These are phyloP conservation scores for Lordiphosa collinella DNA, from an alignment of 1,140 invertebrate species.

Conservation along the genomic window DNA sequence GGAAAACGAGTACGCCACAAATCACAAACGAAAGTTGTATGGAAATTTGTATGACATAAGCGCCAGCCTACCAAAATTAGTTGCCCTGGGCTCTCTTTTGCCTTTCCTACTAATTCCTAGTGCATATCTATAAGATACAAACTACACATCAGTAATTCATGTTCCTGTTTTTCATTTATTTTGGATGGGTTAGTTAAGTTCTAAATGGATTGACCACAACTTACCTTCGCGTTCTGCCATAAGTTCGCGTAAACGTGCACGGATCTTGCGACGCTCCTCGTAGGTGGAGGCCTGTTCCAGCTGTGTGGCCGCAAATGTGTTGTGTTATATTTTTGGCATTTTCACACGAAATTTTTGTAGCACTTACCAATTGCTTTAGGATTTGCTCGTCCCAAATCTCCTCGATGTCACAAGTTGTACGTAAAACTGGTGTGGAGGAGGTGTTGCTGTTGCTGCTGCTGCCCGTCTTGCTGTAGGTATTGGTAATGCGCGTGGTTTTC, in stretches of 20 bases:
- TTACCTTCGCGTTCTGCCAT: conserved; percentile 90
- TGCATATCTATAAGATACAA: not conserved
- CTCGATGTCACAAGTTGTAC: conserved; percentile 83
- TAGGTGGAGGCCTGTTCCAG: conserved; percentile 91
- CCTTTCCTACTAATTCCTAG: not conserved
- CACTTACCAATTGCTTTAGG: conserved; percentile 85
- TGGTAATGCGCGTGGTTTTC: conserved; percentile 79
- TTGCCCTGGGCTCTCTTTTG: not conserved
- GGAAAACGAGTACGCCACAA: too few species aligned
- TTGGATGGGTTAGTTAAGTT: not conserved
- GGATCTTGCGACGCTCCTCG: conserved; percentile 90
- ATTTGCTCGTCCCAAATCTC: conserved; percentile 87
- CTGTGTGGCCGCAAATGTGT: conserved; percentile 81
- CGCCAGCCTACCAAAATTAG: too few species aligned
- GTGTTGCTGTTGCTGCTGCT: conserved; percentile 51
- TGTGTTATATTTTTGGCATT: too few species aligned
- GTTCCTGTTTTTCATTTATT: too few species aligned
- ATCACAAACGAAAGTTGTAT: too few species aligned
- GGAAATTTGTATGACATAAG: too few species aligned
- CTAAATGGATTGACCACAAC: conserved; percentile 1
- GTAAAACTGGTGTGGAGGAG: conserved; percentile 79
- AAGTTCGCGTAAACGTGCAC: conserved; percentile 87
- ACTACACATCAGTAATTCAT: too few species aligned
- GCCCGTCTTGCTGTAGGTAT: conserved; percentile 45
- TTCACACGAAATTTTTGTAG: too few species aligned